phyloP scores from a whole-genome alignment of 2,888 invertebrate genomes.

The Ryuthela nishihirai region DNA sequence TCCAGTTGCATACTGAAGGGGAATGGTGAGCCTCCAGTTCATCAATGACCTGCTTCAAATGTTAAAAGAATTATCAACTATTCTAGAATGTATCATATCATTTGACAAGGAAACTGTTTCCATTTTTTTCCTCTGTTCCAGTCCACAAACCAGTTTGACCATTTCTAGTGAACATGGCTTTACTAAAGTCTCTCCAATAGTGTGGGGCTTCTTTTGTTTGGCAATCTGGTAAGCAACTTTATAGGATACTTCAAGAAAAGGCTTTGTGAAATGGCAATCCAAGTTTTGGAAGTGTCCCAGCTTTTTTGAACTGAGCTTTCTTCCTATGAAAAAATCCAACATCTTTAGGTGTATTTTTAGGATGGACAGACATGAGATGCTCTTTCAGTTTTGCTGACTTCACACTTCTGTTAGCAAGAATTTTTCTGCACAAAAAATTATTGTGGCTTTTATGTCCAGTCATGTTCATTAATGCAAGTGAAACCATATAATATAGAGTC shows the following conservation, averaged over 20 bases:
- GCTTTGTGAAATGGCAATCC: no score
- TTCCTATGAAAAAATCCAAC: constrained; percentile 10
- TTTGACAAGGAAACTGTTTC: constrained; percentile 32
- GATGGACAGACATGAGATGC: constrained; percentile 27
- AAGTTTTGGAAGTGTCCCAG: constrained; percentile 14
- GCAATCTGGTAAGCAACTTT: constrained; percentile 28
- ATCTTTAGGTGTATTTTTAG: constrained; percentile 24
- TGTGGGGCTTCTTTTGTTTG: constrained; percentile 31
- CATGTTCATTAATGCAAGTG: constrained; percentile 27
- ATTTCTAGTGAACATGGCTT: constrained; percentile 20
- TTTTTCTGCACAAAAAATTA: constrained; percentile 29
- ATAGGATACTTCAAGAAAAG: constrained; percentile 14
- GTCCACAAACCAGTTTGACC: constrained; percentile 22
- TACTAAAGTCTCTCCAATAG: constrained; percentile 28
- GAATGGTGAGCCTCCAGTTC: constrained; percentile 25
- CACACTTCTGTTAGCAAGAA: constrained; percentile 31
- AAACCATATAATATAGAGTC: constrained; percentile 26
- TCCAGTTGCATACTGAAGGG: constrained; percentile 40
- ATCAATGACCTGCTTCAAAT: constrained; percentile 31
- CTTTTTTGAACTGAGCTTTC: constrained; percentile 8
- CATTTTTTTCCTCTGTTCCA: constrained; percentile 30
- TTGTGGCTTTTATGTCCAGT: constrained; percentile 30
- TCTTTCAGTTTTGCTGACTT: constrained; percentile 34
- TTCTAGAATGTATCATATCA: constrained; percentile 26
- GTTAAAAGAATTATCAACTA: constrained; percentile 27